Percentiles rank a stretch among this genome's conserved stretches.
phyloP scores from a whole-genome alignment of 2,113 vertebrate genomes.

The Raphicerus campestris region DNA sequence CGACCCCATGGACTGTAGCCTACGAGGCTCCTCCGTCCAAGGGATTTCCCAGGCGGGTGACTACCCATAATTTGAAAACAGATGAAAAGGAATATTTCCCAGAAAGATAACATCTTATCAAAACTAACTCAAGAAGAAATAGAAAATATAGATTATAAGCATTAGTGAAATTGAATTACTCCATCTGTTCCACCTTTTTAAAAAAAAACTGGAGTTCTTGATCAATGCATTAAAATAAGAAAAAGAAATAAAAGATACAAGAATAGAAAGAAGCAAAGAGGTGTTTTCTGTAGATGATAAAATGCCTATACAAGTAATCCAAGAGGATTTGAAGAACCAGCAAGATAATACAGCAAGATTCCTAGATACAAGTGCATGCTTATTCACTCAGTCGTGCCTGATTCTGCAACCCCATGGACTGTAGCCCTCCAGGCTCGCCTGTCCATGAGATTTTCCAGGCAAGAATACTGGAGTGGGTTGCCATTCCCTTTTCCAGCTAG shows the following conservation, averaged over 20 bases:
- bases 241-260: neutral
- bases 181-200: too few relatives aligned
- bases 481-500: neutral
- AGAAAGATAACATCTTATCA: too few relatives aligned
- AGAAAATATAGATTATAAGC: too few relatives aligned
- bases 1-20: too few relatives aligned
- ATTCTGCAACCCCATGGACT: neutral
- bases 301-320: neutral
- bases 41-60: too few relatives aligned
- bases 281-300: neutral
- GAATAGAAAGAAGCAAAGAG: neutral
- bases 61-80: too few relatives aligned
- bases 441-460: neutral
- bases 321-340: neutral
- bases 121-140: too few relatives aligned
- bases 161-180: too few relatives aligned
- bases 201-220: neutral
- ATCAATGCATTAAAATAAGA: neutral
- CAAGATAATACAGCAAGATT: neutral
- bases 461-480: neutral
- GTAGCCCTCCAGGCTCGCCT: neutral
- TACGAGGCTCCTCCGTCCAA: too few relatives aligned
- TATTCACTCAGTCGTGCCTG: rapidly evolving
- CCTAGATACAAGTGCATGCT: neutral
- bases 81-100: too few relatives aligned